phyloP scores from a whole-genome alignment of 2,797 vertebrate genomes.

The Vultur gryphus region DNA sequence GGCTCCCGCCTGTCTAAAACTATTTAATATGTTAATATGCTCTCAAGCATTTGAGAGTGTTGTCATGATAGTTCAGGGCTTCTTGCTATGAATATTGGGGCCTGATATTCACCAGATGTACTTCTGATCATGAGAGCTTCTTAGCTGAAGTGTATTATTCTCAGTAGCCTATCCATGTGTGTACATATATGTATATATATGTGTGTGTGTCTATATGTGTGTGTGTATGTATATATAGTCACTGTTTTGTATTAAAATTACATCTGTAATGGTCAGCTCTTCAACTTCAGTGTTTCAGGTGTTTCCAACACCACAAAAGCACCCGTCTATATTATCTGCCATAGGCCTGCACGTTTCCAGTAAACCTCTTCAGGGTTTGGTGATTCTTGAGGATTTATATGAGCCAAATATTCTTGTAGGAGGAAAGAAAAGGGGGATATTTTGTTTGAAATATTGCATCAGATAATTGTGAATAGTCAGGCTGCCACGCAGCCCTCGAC shows the following conservation, averaged over 20 bases:
- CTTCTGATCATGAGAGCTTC: background rate
- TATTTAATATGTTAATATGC: background rate
- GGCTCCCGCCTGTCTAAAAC: background rate
- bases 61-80: background rate
- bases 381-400: background rate
- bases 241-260: background rate
- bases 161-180: background rate
- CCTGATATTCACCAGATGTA: background rate
- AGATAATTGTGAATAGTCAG: background rate
- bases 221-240: background rate
- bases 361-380: background rate
- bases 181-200: accelerated
- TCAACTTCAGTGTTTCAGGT: background rate
- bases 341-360: background rate
- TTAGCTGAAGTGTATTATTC: background rate
- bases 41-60: background rate
- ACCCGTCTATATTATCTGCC: background rate
- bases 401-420: background rate
- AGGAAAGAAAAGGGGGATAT: background rate
- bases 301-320: background rate
- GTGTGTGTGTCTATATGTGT: accelerated
- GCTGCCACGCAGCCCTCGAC: background rate
- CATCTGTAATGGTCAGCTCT: background rate
- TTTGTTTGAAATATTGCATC: background rate
- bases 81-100: background rate